phyloP scores from a whole-genome alignment of 2,797 vertebrate species.

The Eospalax fontanierii region DNA sequence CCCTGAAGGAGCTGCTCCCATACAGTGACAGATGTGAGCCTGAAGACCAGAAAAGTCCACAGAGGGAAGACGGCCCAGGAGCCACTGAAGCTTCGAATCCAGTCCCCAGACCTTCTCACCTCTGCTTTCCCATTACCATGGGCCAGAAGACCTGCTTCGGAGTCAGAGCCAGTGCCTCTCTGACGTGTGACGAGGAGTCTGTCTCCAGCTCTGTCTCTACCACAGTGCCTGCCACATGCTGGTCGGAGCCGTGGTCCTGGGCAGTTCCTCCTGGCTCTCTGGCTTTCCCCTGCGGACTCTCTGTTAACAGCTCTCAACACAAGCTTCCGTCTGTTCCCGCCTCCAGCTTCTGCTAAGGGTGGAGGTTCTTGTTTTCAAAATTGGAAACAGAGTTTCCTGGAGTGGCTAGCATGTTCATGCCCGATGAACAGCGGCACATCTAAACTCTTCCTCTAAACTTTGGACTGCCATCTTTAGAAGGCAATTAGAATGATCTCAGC shows the following conservation, averaged over 20 bases:
- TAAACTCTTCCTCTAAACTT: slow-evolving; percentile 42
- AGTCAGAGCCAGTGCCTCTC: not conserved
- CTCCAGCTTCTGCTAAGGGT: not conserved
- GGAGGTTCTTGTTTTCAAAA: slow-evolving; percentile 27
- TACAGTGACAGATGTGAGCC: not conserved
- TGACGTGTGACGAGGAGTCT: not conserved
- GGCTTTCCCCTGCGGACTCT: not conserved
- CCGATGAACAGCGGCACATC: not conserved
- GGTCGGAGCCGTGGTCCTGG: not conserved
- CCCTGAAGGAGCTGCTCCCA: not conserved
- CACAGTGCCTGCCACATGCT: not conserved
- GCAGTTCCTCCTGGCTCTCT: not conserved
- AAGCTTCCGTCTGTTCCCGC: not conserved
- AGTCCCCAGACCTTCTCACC: not conserved
- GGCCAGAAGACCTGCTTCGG: not conserved
- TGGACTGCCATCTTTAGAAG: not conserved
- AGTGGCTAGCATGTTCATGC: not conserved
- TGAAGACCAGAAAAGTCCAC: not conserved
- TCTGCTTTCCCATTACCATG: not conserved
- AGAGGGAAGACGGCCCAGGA: not conserved
- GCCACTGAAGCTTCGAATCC: not conserved
- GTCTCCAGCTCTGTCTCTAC: not conserved
- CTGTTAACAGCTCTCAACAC: not conserved
- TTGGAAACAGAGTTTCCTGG: slow-evolving; percentile 26
- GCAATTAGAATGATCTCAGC: slow-evolving; percentile 2